Evolutionary conservation across 2,888 invertebrate species (phyloP), one percentile per base, ranked within the genome.

Genomic region (Calliphora vomitoria): DNA sequence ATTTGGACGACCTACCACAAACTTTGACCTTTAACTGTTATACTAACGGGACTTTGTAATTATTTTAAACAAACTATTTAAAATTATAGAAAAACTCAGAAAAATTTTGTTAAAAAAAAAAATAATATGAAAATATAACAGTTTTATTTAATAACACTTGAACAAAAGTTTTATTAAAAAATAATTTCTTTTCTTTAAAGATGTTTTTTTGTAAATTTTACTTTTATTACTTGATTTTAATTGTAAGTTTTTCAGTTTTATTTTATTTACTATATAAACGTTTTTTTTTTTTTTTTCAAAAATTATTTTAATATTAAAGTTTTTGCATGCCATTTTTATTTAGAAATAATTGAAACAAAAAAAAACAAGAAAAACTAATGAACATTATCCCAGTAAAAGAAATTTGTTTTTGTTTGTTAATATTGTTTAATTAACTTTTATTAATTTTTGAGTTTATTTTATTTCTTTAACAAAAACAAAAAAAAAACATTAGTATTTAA

Each of bases 311-410:
- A 55, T 47, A 55, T 66, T 71, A 72, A 44, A 69, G 25, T 71
- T 80, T 85, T 79, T 85, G 85, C 85, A 87, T 85, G 87, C 85
- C 79, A 82, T 79, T 87, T 66, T 82, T 58, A 84, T 55, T 68
- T 68, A 87, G 81, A 50, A 72, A 79, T 60, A 71, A 50, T 35
- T 35, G 35, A 66, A 38, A 60, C 62, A 58, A 82, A 55, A 53
- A 15, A 83, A 18, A 44, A n/a, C 6, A 47, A 41, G 15, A 50
- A 72, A 35, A 55, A 60, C 50, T 41, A 85, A 64, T 75, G 75
- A 81, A 69, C 53, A 76, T 62, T 60, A 31, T 60, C 6, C 8
- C 13, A 15, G 15, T 58, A 31, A 74, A 74, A 44, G 20, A 79
- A 62, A 69, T 60, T 79, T 83, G 76, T 68, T 78, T 83, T 66